phyloP scores from a whole-genome alignment of 2,888 invertebrate genomes.

The Nomada flava region DNA sequence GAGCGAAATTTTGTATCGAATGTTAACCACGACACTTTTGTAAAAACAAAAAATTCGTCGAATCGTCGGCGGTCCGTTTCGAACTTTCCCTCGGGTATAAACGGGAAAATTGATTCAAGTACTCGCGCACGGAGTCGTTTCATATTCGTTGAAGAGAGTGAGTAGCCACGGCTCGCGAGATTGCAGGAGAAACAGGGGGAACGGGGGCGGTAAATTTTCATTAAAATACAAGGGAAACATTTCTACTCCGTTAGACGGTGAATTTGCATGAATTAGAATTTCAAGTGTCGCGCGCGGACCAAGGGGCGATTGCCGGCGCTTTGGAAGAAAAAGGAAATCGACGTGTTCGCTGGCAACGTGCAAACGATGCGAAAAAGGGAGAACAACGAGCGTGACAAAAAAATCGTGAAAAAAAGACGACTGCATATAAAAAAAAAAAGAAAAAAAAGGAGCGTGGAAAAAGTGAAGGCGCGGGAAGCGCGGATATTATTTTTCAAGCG shows the following conservation, averaged over 20 bases:
- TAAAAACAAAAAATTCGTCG: no score
- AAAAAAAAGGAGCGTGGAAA: background rate
- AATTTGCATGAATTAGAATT: constrained; percentile 72
- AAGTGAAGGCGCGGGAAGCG: constrained; percentile 18
- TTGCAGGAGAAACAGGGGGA: constrained; percentile 17
- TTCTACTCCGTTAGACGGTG: constrained; percentile 67
- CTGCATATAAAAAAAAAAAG: background rate
- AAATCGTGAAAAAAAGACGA: background rate
- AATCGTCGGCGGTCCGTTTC: constrained; percentile 22
- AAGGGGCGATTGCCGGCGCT: constrained; percentile 44
- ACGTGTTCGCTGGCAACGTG: constrained; percentile 46
- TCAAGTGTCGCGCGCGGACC: constrained; percentile 64
- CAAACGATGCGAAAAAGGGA: constrained; percentile 16
- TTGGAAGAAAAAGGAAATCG: constrained; percentile 70
- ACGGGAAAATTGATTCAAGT: constrained; percentile 52
- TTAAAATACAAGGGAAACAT: constrained; percentile 68
- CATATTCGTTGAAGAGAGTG: constrained; percentile 59
- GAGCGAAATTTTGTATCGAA: constrained; percentile 33
- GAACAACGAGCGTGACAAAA: background rate
- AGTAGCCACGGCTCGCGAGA: constrained; percentile 33
- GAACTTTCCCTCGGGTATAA: constrained; percentile 4
- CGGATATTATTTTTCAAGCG: constrained; percentile 72
- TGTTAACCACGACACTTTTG: constrained; percentile 9
- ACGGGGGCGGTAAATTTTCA: constrained; percentile 60
- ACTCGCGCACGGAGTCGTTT: constrained; percentile 41